phyloP scores from a whole-genome alignment of 2,113 vertebrate genomes.

The Brachypteracias leptosomus region DNA sequence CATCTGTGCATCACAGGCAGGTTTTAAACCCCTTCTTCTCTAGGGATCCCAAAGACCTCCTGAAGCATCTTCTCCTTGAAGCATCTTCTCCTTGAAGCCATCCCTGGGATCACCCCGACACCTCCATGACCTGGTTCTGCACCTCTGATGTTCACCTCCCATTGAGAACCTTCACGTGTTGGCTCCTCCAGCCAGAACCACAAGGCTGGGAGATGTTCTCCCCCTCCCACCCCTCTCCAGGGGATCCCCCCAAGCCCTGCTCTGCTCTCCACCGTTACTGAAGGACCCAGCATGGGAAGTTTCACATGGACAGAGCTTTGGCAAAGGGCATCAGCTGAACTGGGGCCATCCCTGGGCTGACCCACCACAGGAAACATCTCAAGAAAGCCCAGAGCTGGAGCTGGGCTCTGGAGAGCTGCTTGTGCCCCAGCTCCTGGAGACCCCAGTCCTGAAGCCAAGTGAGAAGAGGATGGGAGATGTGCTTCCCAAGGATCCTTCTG shows the following conservation, averaged over 20 bases:
- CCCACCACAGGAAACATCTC: accelerated
- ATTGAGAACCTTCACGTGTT: background rate
- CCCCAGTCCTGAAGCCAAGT: background rate
- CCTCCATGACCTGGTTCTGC: accelerated
- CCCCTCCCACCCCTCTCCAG: too few relatives aligned
- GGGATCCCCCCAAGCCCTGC: background rate
- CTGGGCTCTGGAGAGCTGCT: background rate
- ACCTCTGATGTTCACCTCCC: accelerated
- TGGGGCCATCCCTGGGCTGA: accelerated
- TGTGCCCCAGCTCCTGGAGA: accelerated
- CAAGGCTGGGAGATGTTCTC: accelerated
- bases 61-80: background rate
- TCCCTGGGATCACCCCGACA: accelerated
- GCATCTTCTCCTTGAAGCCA: background rate
- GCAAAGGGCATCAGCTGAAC: background rate
- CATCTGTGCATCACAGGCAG: accelerated
- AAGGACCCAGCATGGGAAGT: background rate
- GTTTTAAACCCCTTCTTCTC: background rate
- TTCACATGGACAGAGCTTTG: background rate
- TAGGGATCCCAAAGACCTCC: background rate
- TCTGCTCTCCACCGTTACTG: accelerated
- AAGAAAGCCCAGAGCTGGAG: accelerated
- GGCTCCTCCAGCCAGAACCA: background rate
- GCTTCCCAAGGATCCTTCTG: background rate
- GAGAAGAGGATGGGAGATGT: background rate